These are phyloP conservation scores for Delia radicum DNA, from an alignment of 1,140 invertebrate species.

Conservation along the genomic window DNA sequence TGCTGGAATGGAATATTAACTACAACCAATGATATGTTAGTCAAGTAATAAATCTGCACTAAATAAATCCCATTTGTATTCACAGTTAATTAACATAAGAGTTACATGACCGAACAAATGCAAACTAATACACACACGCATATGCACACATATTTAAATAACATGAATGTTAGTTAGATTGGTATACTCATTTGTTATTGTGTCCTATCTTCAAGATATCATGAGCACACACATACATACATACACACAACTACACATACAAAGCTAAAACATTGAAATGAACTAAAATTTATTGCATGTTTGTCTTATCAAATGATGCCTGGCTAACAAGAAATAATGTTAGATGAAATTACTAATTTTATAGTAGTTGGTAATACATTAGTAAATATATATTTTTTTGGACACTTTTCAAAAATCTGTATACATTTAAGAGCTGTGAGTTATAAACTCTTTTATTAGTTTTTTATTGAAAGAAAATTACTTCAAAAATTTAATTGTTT, in stretches of 20 bases:
- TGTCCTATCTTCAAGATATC: not conserved
- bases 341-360: not conserved
- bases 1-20: not conserved
- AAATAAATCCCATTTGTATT: constrained; percentile 22
- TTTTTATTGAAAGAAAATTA: no score
- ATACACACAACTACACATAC: not conserved
- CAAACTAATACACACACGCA: not conserved
- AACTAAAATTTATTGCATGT: not conserved
- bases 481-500: no score
- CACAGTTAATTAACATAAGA: constrained; percentile 21
- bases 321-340: not conserved
- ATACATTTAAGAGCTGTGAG: no score
- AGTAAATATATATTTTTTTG: no score
- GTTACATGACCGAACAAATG: constrained; percentile 12
- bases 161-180: not conserved
- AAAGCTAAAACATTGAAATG: not conserved
- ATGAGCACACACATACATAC: not conserved
- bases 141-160: not conserved
- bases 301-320: not conserved
- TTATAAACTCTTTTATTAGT: no score
- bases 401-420: no score
- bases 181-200: not conserved
- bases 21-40: not conserved
- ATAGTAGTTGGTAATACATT: no score
- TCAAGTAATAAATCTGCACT: constrained; percentile 5